Evolutionary conservation across 2,888 invertebrate species (phyloP).

Genomic region (Barypeithes pellucidus): DNA sequence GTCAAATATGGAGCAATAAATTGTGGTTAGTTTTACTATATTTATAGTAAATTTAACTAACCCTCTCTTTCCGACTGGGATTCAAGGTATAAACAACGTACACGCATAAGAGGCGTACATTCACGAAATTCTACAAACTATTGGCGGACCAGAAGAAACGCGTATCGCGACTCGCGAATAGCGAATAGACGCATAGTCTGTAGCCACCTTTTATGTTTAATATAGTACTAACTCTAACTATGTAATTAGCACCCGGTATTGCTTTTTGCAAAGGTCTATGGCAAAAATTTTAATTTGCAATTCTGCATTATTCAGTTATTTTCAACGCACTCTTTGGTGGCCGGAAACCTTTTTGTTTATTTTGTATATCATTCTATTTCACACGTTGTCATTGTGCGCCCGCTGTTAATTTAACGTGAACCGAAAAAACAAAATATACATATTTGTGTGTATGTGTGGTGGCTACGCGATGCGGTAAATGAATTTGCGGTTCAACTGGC

Average conservation of each 20-base stretch:
- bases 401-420: conserved; percentile 42
- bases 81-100: no score
- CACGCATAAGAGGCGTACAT: no score
- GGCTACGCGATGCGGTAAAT: conserved; percentile 37
- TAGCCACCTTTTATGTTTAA: no score
- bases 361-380: conserved; percentile 52
- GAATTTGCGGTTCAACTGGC: conserved; percentile 40
- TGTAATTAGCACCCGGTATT: neutral
- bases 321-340: conserved; percentile 41
- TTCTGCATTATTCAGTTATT: conserved; percentile 41
- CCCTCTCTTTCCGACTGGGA: no score
- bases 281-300: conserved; percentile 38
- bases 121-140: no score
- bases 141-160: no score
- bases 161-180: no score
- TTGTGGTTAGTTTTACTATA: no score
- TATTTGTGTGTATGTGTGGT: conserved; percentile 28
- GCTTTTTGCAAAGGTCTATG: conserved; percentile 29
- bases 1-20: no score
- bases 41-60: no score
- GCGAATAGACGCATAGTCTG: no score
- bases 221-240: no score
- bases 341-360: conserved; percentile 48
- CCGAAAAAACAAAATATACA: conserved; percentile 49
- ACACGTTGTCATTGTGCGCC: conserved; percentile 42